Base-by-base conservation (phyloP, 2,797 vertebrate species). In the Pachyuromys duprasi region DNA sequence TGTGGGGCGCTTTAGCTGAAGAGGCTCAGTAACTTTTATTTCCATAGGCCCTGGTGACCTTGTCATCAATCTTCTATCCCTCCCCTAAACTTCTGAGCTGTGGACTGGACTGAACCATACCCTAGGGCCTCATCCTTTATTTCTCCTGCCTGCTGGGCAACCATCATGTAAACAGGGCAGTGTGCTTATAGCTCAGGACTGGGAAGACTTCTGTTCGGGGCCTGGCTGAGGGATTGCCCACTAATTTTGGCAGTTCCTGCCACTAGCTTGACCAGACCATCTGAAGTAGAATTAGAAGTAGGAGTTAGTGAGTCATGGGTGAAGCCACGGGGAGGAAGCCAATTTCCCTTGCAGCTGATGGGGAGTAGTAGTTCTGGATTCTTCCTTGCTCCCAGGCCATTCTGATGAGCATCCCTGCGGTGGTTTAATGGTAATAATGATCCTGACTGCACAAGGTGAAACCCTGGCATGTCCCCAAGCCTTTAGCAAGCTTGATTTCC, bases 181-280 rank as follows among this genome's bases (percentile, higher is more conserved):
- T 97, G 92, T 93, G 93, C 83, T 83, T 18, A 45, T 45, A 39
- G 62, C 70, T 65, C 42, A 22, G 80, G 81, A 79, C 26, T 65
- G 72, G 91, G 26, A 86, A 76, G 45, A 81, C 69, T 70, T 89
- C 65, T 86, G 88, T 84, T 72, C 39, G 39, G n/a, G 69, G 31
- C 6, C 76, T 83, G 88, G 80, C 83, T 8, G 22, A 87, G 79
- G 84, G 69, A 39, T 49, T 94, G 81, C 89, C 89, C 0, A 13
- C 94, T 94, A 89, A 42, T 90, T 97, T 91, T 94, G 93, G 97
- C 93, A 91, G 84, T 65, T 95, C 31, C 39, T 81, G 69, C 82
- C 92, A n/a, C 84, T 89, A 83, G 87, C 95, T 94, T 84, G 90
- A 95, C 75, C 82, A 95, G 93, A 87, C 70, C 45, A 1, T 91